Evolutionary conservation across 2,113 vertebrate genomes (phyloP).

Genomic region (Anguilla japonica): DNA sequence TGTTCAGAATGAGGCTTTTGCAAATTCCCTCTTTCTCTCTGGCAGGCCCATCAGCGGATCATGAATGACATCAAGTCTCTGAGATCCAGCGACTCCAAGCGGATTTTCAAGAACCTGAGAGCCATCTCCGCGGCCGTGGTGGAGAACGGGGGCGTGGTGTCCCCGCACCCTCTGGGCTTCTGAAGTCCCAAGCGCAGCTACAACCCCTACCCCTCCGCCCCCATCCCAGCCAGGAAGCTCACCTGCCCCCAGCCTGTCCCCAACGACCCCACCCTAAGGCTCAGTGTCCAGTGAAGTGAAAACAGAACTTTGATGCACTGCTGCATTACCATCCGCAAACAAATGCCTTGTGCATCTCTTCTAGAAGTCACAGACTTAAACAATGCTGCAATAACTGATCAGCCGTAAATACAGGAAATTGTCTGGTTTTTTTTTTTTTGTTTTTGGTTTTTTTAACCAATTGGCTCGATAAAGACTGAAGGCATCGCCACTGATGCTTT

Average conservation of each 20-base stretch:
- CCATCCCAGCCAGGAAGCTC: background rate
- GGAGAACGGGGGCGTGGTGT: constrained; percentile 74
- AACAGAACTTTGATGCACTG: background rate
- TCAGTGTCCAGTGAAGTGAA: background rate
- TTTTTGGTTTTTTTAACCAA: too few species aligned
- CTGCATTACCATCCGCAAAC: background rate
- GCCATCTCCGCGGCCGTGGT: constrained; percentile 79
- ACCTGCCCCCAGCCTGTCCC: background rate
- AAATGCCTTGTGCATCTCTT: background rate
- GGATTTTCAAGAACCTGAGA: constrained; percentile 76
- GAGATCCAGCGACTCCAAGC: constrained; percentile 62
- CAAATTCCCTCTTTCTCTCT: background rate
- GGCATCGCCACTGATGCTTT: background rate
- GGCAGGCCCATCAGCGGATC: constrained; percentile 75
- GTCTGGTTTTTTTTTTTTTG: background rate
- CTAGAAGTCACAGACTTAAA: background rate
- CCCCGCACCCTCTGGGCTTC: constrained; percentile 78
- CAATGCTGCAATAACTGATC: background rate
- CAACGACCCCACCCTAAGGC: background rate
- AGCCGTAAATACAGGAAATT: background rate
- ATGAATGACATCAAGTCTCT: constrained; percentile 60
- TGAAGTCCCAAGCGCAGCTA: constrained; percentile 47
- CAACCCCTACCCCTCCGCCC: background rate
- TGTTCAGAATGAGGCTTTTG: background rate
- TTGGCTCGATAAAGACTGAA: background rate